These are phyloP conservation scores for Galagoides demidoff DNA, from an alignment of 2,797 vertebrate genomes.

Conservation along the genomic window DNA sequence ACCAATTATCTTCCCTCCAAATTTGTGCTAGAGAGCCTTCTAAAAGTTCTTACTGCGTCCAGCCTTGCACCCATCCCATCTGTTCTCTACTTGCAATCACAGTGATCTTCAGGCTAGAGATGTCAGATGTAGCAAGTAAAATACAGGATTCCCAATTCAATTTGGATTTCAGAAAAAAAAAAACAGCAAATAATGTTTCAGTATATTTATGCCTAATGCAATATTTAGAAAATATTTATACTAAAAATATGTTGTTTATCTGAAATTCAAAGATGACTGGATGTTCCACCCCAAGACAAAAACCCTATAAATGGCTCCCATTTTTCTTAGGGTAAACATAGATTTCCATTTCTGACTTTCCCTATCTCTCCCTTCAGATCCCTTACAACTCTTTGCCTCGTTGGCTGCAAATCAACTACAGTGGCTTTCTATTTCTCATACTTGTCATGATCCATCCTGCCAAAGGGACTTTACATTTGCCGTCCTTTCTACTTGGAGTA, in stretches of 20 bases:
- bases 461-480: too few species aligned
- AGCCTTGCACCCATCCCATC: neutral
- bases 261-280: conserved; percentile 10
- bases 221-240: neutral
- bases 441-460: neutral
- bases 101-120: neutral
- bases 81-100: neutral
- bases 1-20: neutral
- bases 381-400: neutral
- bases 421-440: neutral
- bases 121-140: neutral
- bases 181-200: neutral
- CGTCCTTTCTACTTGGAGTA: neutral
- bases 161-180: neutral
- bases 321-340: neutral
- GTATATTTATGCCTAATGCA: neutral
- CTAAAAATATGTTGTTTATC: conserved; percentile 8
- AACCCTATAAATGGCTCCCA: neutral
- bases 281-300: neutral
- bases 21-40: neutral
- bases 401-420: neutral
- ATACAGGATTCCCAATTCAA: neutral
- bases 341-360: neutral
- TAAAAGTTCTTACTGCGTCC: neutral
- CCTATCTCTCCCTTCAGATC: neutral